These are phyloP conservation scores for Idaea straminata DNA, from an alignment of 2,888 invertebrate species.

Conservation along the genomic window DNA sequence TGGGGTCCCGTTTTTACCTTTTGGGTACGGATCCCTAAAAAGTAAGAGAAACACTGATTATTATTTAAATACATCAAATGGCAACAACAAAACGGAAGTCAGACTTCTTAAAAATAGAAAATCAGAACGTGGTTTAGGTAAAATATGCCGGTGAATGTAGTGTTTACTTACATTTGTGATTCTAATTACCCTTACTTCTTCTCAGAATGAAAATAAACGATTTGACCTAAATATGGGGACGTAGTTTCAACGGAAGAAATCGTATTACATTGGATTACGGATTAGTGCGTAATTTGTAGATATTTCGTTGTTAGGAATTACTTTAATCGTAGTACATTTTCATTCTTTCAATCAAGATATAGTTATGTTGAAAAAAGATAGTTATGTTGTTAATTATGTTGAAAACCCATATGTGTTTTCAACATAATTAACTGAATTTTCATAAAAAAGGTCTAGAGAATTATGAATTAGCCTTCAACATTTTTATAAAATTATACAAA, in stretches of 20 bases:
- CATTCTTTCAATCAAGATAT: no score
- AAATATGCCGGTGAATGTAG: not conserved
- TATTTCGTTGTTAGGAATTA: not conserved
- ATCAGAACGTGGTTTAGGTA: not conserved
- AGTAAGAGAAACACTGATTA: not conserved
- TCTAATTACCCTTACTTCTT: not conserved
- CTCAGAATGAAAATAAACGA: conserved; percentile 18
- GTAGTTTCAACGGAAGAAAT: conserved; percentile 6
- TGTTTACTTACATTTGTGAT: not conserved
- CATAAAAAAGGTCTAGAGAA: no score
- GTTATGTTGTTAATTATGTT: no score
- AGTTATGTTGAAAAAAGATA: no score
- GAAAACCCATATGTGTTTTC: no score
- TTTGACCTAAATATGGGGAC: conserved; percentile 18
- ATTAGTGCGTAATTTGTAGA: not conserved
- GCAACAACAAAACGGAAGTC: not conserved
- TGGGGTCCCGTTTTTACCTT: no score
- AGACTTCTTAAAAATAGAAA: not conserved
- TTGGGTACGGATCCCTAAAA: not conserved
- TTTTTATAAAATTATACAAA: not conserved
- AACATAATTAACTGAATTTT: no score
- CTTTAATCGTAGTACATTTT: not conserved
- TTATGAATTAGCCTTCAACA: no score
- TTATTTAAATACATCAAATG: not conserved
- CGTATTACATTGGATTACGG: conserved; percentile 10